Percentiles rank a stretch among this genome's conserved stretches.
Evolutionary conservation across 2,797 vertebrate species (phyloP).

Genomic region (Ciconia nigra): DNA sequence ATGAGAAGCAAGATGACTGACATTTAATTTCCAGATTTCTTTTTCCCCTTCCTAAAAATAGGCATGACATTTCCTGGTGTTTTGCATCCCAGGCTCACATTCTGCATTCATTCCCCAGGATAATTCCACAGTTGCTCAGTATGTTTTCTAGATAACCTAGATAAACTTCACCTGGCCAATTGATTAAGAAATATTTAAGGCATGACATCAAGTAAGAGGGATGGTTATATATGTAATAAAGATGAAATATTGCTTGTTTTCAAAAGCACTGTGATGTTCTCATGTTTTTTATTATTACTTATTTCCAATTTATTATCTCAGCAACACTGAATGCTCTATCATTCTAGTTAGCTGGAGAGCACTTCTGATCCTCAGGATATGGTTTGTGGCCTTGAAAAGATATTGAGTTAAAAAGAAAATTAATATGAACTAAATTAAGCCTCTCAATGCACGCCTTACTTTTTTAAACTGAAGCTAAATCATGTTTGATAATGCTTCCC

Average conservation of each 20-base stretch:
- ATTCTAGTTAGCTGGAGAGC: neutral
- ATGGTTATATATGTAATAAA: constrained; percentile 14
- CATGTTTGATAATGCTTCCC: neutral
- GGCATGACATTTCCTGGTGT: neutral
- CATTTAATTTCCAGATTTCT: constrained; percentile 25
- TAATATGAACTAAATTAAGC: constrained; percentile 22
- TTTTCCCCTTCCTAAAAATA: constrained; percentile 10
- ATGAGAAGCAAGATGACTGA: neutral
- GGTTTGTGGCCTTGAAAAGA: constrained; percentile 28
- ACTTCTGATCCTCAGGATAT: constrained; percentile 7
- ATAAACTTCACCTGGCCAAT: constrained; percentile 14
- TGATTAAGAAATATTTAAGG: constrained; percentile 32
- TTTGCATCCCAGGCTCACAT: neutral
- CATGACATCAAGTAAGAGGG: neutral
- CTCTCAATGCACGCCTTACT: neutral
- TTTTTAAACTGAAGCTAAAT: constrained; percentile 1
- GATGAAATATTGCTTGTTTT: constrained; percentile 42
- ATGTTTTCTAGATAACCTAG: neutral
- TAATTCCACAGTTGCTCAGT: neutral
- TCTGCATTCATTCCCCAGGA: neutral
- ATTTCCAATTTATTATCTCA: constrained; percentile 39
- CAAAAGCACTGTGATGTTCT: constrained; percentile 7
- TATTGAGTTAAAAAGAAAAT: constrained; percentile 42
- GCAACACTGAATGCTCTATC: neutral
- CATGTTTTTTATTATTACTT: constrained; percentile 33